Percentiles rank a stretch among this genome's conserved stretches.
Conservation (phyloP, 2,888 invertebrate species). For the Thysanoteuthis rhombus region DNA sequence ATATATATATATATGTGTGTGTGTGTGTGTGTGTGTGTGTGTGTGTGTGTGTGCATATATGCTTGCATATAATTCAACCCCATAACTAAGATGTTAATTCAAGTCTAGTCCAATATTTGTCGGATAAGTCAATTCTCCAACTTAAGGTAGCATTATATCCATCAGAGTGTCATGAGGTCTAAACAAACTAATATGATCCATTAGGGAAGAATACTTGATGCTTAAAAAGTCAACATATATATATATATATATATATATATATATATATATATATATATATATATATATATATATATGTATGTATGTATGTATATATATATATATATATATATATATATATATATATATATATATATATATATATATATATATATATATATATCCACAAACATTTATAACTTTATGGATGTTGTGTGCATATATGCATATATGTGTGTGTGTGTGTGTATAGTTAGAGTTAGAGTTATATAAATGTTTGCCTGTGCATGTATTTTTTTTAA, state of each 20-base stretch:
- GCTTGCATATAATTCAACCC: too few species aligned
- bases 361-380: slow-evolving; percentile 21
- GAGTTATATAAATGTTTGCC: neutral
- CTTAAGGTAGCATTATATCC: too few species aligned
- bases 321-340: slow-evolving; percentile 19
- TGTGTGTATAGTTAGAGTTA: too few species aligned
- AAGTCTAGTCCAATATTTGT: too few species aligned
- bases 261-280: neutral
- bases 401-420: neutral
- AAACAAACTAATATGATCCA: too few species aligned
- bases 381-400: too few species aligned
- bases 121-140: too few species aligned
- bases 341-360: slow-evolving; percentile 22
- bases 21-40: neutral
- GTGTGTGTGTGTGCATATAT: neutral
- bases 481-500: neutral
- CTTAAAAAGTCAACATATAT: too few species aligned
- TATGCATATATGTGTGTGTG: neutral
- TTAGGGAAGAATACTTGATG: too few species aligned
- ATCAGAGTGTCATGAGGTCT: too few species aligned
- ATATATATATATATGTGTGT: neutral
- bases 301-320: neutral
- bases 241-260: neutral
- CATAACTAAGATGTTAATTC: too few species aligned
- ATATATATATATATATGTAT: neutral